Percentiles rank a stretch among this genome's conserved stretches.
These are phyloP conservation scores for Epinotia demarniana DNA, from an alignment of 2,888 invertebrate species.

Conservation along the genomic window DNA sequence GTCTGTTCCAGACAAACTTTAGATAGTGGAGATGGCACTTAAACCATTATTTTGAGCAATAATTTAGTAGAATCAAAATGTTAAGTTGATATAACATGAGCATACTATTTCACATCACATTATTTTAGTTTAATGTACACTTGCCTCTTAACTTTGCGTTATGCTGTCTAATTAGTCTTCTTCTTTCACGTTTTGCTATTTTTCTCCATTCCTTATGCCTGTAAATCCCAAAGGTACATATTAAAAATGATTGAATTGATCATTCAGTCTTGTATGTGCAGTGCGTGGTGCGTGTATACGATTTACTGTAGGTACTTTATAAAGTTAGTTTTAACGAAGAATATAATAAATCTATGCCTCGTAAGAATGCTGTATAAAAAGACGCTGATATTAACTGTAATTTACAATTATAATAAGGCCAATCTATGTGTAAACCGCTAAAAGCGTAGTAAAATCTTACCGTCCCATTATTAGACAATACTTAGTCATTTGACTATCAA, in stretches of 20 bases:
- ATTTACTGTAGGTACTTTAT: neutral
- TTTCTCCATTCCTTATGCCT: conserved; percentile 90
- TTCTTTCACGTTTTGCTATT: conserved; percentile 88
- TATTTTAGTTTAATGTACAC: conserved; percentile 4
- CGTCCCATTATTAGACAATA: conserved; percentile 29
- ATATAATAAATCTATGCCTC: too few species aligned
- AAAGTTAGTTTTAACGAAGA: neutral
- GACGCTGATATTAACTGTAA: too few species aligned
- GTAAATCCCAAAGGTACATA: conserved; percentile 48
- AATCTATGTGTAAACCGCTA: neutral
- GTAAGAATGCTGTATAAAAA: too few species aligned
- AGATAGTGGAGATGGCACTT: neutral
- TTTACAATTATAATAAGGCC: too few species aligned
- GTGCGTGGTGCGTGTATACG: neutral
- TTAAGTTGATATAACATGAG: neutral
- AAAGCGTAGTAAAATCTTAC: conserved; percentile 16
- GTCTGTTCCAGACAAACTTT: too few species aligned
- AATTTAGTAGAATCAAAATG: too few species aligned
- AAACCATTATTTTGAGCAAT: neutral
- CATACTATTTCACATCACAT: neutral
- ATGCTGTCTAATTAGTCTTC: conserved; percentile 86
- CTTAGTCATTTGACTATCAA: neutral
- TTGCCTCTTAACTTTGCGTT: conserved; percentile 85
- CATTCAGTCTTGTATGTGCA: neutral
- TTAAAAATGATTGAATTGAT: neutral